Conservation (phyloP, 2,888 invertebrate species). For the Gibbula magus region DNA sequence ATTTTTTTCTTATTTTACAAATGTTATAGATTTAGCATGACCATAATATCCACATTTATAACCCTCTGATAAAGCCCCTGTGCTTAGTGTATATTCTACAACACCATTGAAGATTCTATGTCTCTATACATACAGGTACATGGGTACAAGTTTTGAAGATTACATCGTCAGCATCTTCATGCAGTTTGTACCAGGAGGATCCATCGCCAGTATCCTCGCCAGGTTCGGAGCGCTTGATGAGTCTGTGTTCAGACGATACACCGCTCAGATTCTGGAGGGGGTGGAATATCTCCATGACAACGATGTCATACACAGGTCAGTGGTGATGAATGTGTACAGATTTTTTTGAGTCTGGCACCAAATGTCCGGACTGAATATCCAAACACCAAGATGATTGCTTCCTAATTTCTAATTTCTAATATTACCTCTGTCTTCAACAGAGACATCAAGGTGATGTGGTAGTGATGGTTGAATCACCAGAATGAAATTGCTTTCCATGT, state of each 20-base stretch:
- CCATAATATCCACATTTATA: too few species aligned
- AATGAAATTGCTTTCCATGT: too few species aligned
- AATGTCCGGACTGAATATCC: not conserved
- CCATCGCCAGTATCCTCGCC: slow-evolving; percentile 72
- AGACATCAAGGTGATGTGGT: slow-evolving; percentile 75
- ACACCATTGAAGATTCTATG: too few species aligned
- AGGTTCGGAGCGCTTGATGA: slow-evolving; percentile 75
- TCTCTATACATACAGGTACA: slow-evolving; percentile 61
- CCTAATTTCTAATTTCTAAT: not conserved
- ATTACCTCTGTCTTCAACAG: slow-evolving; percentile 49
- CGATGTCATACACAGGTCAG: slow-evolving; percentile 74
- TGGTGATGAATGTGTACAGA: not conserved
- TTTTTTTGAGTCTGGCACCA: too few species aligned
- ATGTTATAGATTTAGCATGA: too few species aligned
- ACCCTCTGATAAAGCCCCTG: too few species aligned
- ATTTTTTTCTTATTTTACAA: too few species aligned
- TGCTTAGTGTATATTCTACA: too few species aligned
- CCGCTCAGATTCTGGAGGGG: slow-evolving; percentile 74
- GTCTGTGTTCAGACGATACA: slow-evolving; percentile 73
- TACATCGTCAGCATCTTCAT: slow-evolving; percentile 74
- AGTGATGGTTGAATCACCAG: too few species aligned
- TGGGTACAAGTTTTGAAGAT: slow-evolving; percentile 75
- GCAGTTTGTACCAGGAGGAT: slow-evolving; percentile 76
- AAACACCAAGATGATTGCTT: not conserved
- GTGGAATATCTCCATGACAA: slow-evolving; percentile 74